phyloP scores from a whole-genome alignment of 2,797 vertebrate genomes.

The Pseudocheirus occidentalis region DNA sequence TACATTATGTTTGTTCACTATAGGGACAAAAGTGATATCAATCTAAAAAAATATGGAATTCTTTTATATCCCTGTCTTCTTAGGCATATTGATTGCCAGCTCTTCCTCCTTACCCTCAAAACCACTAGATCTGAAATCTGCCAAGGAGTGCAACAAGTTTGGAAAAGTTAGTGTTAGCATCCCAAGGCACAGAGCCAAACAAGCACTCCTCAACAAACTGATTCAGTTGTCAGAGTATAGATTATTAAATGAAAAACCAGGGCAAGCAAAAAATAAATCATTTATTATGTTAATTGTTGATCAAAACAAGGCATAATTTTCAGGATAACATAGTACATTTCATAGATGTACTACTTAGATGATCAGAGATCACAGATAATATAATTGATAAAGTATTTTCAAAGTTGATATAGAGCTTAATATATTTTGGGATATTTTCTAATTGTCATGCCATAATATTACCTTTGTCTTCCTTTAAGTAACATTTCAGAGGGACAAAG shows the following conservation, averaged over 20 bases:
- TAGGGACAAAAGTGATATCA: neutral
- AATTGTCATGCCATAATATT: neutral
- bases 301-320: neutral
- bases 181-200: neutral
- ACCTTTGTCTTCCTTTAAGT: neutral
- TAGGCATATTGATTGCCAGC: neutral
- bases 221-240: neutral
- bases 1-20: neutral
- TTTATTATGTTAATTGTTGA: neutral
- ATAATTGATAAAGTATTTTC: constrained; percentile 6
- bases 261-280: neutral
- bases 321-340: neutral
- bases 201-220: neutral
- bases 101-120: neutral
- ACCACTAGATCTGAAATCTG: neutral
- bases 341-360: neutral
- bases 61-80: neutral
- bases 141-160: neutral
- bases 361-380: too few relatives aligned
- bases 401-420: neutral
- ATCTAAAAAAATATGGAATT: neutral
- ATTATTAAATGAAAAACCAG: neutral
- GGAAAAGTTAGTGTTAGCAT: neutral
- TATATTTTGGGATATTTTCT: neutral
- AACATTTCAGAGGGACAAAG: neutral